phyloP scores from a whole-genome alignment of 2,797 vertebrate genomes.

The Avahi laniger region DNA sequence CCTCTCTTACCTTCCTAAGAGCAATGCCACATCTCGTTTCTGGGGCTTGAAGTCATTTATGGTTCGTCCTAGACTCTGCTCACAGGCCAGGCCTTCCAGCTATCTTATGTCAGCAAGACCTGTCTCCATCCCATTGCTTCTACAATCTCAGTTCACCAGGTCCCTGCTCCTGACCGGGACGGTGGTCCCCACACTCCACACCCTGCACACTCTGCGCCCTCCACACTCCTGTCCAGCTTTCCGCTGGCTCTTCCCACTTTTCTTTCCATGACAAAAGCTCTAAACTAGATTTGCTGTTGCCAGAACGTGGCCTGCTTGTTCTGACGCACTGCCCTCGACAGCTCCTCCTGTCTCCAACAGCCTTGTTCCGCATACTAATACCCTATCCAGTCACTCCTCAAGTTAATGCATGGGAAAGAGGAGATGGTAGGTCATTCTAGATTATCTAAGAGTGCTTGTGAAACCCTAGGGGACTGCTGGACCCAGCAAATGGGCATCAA shows the following conservation, averaged over 20 bases:
- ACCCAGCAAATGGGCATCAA: background rate
- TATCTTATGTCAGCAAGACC: background rate
- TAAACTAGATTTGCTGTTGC: background rate
- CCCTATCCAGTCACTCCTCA: background rate
- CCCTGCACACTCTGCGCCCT: background rate
- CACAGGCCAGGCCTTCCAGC: background rate
- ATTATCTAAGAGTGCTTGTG: background rate
- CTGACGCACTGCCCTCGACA: background rate
- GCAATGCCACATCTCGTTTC: background rate
- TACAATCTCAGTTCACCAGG: background rate
- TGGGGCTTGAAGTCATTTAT: background rate
- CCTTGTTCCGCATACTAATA: background rate
- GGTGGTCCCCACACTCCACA: accelerated
- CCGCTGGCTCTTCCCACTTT: background rate
- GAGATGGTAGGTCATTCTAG: background rate
- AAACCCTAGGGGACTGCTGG: background rate
- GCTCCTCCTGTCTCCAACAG: background rate
- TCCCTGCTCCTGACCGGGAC: background rate
- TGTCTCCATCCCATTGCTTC: background rate
- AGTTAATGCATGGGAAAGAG: background rate
- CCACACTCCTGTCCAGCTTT: background rate
- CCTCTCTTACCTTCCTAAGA: background rate
- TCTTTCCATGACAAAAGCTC: background rate
- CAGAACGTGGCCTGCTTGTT: background rate
- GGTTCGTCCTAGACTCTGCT: background rate